Evolutionary conservation across 2,797 vertebrate species (phyloP).

Genomic region (Sparidentex hasta): DNA sequence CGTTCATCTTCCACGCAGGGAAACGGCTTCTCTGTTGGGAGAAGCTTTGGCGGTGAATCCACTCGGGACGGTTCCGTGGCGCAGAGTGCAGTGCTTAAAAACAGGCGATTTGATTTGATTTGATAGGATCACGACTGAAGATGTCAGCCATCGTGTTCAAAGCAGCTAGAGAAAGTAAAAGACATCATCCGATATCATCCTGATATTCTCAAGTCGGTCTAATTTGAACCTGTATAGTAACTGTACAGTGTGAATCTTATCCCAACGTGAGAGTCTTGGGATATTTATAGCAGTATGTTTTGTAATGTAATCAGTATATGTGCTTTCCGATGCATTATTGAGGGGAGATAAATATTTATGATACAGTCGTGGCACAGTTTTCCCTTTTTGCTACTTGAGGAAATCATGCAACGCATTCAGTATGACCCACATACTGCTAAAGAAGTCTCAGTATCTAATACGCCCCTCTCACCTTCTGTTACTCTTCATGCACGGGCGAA

Average conservation of each 20-base stretch:
- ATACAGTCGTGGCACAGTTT: slow-evolving; percentile 51
- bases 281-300: slow-evolving; percentile 49
- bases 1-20: slow-evolving; percentile 32
- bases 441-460: slow-evolving; percentile 12
- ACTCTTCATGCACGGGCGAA: slow-evolving; percentile 18
- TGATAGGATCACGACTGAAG: slow-evolving; percentile 4
- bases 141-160: slow-evolving; percentile 2
- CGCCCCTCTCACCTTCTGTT: slow-evolving; percentile 25
- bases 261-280: background rate
- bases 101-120: slow-evolving; percentile 31
- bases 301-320: slow-evolving; percentile 59
- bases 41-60: slow-evolving; percentile 22
- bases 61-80: background rate
- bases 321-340: slow-evolving; percentile 60
- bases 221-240: background rate
- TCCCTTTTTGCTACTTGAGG: slow-evolving; percentile 49
- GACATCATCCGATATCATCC: background rate
- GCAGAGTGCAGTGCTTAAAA: slow-evolving; percentile 1
- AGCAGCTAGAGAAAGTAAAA: background rate
- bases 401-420: slow-evolving; percentile 40
- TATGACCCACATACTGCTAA: slow-evolving; percentile 33
- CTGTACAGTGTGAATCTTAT: background rate
- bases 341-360: slow-evolving; percentile 66
- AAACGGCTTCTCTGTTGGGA: slow-evolving; percentile 11
- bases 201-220: background rate